phyloP scores from a whole-genome alignment of 2,797 vertebrate genomes.

The Neopelma chrysocephalum region DNA sequence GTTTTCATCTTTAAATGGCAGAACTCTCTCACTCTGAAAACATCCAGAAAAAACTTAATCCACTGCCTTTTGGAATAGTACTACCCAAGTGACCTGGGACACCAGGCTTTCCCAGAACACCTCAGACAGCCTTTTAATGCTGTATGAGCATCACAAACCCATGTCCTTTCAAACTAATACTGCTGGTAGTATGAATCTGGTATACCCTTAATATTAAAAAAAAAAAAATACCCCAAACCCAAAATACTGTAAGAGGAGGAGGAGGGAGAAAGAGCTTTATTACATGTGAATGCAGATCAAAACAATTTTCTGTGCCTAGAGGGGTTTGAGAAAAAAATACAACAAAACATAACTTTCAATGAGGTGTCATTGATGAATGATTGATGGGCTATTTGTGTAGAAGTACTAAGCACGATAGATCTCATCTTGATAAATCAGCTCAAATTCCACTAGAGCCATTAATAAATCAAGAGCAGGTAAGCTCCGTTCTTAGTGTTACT shows the following conservation, averaged over 20 bases:
- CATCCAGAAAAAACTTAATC: background rate
- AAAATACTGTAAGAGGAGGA: background rate
- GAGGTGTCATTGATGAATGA: background rate
- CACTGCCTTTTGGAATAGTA: background rate
- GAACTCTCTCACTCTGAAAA: background rate
- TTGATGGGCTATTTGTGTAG: slow-evolving; percentile 8
- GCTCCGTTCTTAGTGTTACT: background rate
- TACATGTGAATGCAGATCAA: background rate
- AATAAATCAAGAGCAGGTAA: slow-evolving; percentile 25
- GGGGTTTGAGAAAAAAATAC: background rate
- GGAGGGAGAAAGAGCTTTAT: background rate
- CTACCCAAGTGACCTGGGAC: background rate
- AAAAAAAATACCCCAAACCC: background rate
- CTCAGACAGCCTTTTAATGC: background rate
- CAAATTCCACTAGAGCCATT: slow-evolving; percentile 16
- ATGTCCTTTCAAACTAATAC: background rate
- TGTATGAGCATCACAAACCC: background rate
- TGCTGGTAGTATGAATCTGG: background rate
- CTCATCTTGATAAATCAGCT: slow-evolving; percentile 41
- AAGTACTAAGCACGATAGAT: background rate
- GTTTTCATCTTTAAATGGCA: background rate
- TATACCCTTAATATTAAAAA: background rate
- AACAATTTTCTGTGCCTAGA: background rate
- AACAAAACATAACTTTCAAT: background rate
- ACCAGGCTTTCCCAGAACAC: background rate